phyloP scores from a whole-genome alignment of 1,140 invertebrate genomes.

The Philotrypesis tridentata region DNA sequence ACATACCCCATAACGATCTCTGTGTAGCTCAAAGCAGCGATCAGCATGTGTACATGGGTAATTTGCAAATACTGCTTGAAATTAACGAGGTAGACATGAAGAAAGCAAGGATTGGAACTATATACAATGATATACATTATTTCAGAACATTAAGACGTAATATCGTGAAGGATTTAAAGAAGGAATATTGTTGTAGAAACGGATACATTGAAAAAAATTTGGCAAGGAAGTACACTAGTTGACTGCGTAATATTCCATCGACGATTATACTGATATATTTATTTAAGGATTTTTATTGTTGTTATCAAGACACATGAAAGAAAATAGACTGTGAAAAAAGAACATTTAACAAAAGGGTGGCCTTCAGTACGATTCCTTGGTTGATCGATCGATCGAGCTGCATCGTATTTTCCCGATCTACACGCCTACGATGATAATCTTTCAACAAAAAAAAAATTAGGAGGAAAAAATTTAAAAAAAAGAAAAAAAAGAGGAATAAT shows the following conservation, averaged over 20 bases:
- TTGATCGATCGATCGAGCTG: slow-evolving; percentile 50
- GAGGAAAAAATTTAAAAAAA: slow-evolving; percentile 25
- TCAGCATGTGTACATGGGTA: slow-evolving; percentile 67
- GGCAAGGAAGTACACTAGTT: slow-evolving; percentile 61
- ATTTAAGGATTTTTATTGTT: slow-evolving; percentile 73
- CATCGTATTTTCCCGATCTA: slow-evolving; percentile 49
- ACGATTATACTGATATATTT: slow-evolving; percentile 70
- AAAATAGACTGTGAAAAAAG: slow-evolving; percentile 68
- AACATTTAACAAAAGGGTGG: slow-evolving; percentile 65
- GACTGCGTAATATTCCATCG: slow-evolving; percentile 70
- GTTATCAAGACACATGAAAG: slow-evolving; percentile 68
- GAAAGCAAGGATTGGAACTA: slow-evolving; percentile 26
- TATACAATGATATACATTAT: slow-evolving; percentile 45
- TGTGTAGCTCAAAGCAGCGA: slow-evolving; percentile 53
- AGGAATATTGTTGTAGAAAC: slow-evolving; percentile 42
- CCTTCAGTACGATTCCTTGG: slow-evolving; percentile 68
- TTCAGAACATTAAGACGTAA: slow-evolving; percentile 34
- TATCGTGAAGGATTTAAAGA: slow-evolving; percentile 50
- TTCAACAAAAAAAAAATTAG: slow-evolving; percentile 44
- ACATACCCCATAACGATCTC: slow-evolving; percentile 57
- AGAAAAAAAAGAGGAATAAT: slow-evolving; percentile 41
- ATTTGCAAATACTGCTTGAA: slow-evolving; percentile 64
- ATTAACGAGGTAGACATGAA: slow-evolving; percentile 52
- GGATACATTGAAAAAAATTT: slow-evolving; percentile 48
- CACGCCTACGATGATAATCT: slow-evolving; percentile 49